Conservation (phyloP, 2,797 vertebrate genomes). For the Ptychobarbus kaznakovi region DNA sequence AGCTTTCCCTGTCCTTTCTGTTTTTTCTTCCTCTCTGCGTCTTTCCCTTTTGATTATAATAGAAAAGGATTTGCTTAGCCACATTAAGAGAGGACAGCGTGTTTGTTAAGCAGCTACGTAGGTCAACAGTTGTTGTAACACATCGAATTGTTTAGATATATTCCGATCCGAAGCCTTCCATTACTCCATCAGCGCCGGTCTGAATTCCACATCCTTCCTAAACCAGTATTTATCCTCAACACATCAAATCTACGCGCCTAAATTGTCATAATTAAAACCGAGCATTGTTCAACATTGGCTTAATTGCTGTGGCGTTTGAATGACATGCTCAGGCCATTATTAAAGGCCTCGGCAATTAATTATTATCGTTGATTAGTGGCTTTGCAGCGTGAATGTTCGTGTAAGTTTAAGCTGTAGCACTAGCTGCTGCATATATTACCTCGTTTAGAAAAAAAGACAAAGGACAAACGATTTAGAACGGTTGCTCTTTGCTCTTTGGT, state of each 20-base stretch:
- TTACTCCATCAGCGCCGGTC: conserved; percentile 67
- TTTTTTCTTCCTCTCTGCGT: conserved; percentile 62
- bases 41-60: conserved; percentile 59
- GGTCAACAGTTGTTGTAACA: conserved; percentile 68
- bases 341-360: conserved; percentile 47
- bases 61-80: conserved; percentile 42
- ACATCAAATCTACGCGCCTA: conserved; percentile 57
- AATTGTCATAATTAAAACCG: conserved; percentile 28
- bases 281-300: conserved; percentile 24
- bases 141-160: conserved; percentile 65
- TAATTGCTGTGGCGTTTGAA: conserved; percentile 49
- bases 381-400: conserved; percentile 43
- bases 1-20: conserved; percentile 57
- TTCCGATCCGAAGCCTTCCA: conserved; percentile 68
- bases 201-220: conserved; percentile 61
- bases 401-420: conserved; percentile 64
- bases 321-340: conserved; percentile 34
- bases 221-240: conserved; percentile 54
- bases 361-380: conserved; percentile 53
- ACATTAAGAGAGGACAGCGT: conserved; percentile 54
- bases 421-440: conserved; percentile 42
- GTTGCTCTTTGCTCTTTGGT: conserved; percentile 38
- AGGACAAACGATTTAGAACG: conserved; percentile 29
- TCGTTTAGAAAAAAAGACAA: conserved; percentile 21
- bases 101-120: conserved; percentile 59